phyloP scores from a whole-genome alignment of 2,113 vertebrate genomes.

The Plecotus auritus region DNA sequence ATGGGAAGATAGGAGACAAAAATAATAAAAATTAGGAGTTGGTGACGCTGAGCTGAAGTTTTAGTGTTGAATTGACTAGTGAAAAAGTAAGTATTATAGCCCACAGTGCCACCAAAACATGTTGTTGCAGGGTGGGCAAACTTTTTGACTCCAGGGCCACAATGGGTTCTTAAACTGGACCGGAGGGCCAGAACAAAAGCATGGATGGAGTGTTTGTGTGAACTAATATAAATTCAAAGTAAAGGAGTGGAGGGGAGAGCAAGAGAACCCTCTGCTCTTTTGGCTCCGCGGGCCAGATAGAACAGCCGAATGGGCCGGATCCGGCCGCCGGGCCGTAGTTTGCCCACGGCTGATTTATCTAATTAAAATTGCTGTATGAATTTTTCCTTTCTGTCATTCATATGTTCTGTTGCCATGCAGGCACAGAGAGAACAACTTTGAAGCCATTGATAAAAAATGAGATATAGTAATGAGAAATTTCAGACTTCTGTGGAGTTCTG shows the following conservation, averaged over 20 bases:
- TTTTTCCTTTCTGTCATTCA: background rate
- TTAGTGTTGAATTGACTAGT: background rate
- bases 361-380: background rate
- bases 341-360: too few species aligned
- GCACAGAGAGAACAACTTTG: background rate
- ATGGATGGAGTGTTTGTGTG: too few species aligned
- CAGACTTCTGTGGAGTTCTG: conserved; percentile 2
- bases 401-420: background rate
- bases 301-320: too few species aligned
- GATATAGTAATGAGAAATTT: conserved; percentile 37
- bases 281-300: too few species aligned
- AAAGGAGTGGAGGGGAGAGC: too few species aligned
- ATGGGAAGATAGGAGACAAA: background rate
- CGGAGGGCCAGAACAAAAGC: too few species aligned
- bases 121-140: too few species aligned
- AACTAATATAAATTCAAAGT: too few species aligned
- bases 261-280: too few species aligned
- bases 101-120: background rate
- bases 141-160: too few species aligned
- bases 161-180: too few species aligned
- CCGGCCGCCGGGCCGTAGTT: too few species aligned
- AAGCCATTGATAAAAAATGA: background rate
- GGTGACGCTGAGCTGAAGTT: background rate
- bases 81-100: background rate
- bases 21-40: background rate